A percentile compares a stretch with the other conserved stretches of the same genome.
phyloP scores from a whole-genome alignment of 2,113 vertebrate genomes.

The Blennius ocellaris region DNA sequence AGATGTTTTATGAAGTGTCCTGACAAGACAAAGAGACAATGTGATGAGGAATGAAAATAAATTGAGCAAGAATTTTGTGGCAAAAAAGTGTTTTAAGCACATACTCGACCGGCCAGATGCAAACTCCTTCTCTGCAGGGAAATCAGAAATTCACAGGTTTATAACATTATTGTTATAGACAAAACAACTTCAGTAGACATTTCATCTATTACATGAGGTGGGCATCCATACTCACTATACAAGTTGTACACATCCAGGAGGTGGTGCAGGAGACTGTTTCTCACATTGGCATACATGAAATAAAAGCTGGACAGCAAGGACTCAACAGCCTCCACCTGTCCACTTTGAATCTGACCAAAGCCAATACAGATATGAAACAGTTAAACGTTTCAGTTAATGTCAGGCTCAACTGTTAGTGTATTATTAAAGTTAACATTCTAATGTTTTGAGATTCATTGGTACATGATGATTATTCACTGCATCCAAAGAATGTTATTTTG shows the following conservation, averaged over 20 bases:
- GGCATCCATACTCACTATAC: slow-evolving; percentile 75
- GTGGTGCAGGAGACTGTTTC: slow-evolving; percentile 79
- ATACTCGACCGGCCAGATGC: slow-evolving; percentile 20
- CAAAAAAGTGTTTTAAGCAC: slow-evolving; percentile 3
- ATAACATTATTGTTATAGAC: too few species aligned
- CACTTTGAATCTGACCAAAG: slow-evolving; percentile 77
- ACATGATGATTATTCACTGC: not conserved
- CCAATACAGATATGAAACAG: slow-evolving; percentile 12
- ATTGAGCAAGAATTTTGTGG: not conserved
- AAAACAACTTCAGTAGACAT: too few species aligned
- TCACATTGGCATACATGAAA: slow-evolving; percentile 84
- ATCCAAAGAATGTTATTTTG: not conserved
- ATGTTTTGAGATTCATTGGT: not conserved
- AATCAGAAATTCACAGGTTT: not conserved
- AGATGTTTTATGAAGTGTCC: slow-evolving; percentile 20
- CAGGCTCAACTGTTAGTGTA: too few species aligned
- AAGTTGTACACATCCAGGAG: slow-evolving; percentile 82
- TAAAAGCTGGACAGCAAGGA: slow-evolving; percentile 84
- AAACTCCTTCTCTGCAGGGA: slow-evolving; percentile 30
- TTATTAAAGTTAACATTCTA: too few species aligned
- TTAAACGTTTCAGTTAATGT: not conserved
- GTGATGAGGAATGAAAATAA: not conserved
- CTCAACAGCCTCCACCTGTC: slow-evolving; percentile 67
- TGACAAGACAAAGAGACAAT: slow-evolving; percentile 22
- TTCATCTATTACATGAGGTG: not conserved